A percentile compares a stretch with the other conserved stretches of the same genome.
These are phyloP conservation scores for Cremastinae sp. DNA, from an alignment of 2,888 invertebrate species.

Conservation along the genomic window DNA sequence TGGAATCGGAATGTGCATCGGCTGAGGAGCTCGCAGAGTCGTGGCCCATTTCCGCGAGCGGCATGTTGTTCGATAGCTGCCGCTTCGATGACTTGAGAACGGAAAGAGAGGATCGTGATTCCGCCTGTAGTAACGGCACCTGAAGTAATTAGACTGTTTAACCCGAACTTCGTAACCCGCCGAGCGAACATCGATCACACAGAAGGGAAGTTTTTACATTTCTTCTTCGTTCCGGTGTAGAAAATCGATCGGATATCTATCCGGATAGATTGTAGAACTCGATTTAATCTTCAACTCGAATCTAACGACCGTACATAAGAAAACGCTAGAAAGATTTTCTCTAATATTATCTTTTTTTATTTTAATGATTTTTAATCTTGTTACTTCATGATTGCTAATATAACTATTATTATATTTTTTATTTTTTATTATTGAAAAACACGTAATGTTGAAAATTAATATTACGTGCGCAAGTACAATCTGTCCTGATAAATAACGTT, in stretches of 20 bases:
- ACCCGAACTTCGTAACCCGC: slow-evolving; percentile 55
- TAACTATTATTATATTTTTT: too few species aligned
- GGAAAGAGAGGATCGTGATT: slow-evolving; percentile 81
- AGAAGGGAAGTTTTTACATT: slow-evolving; percentile 7
- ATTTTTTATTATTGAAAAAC: too few species aligned
- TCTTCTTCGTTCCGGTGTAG: slow-evolving; percentile 18
- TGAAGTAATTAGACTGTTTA: slow-evolving; percentile 68
- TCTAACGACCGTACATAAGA: neutral
- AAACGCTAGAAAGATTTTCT: too few species aligned
- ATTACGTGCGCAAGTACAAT: slow-evolving; percentile 48
- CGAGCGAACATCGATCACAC: slow-evolving; percentile 55
- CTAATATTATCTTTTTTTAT: neutral
- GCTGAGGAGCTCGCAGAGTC: slow-evolving; percentile 81
- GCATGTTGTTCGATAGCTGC: slow-evolving; percentile 81
- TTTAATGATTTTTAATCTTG: too few species aligned
- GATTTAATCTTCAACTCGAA: neutral
- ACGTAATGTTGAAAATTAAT: too few species aligned
- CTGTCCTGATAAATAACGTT: slow-evolving; percentile 51
- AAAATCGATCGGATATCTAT: slow-evolving; percentile 1
- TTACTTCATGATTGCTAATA: too few species aligned
- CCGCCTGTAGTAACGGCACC: slow-evolving; percentile 81
- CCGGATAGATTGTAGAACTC: slow-evolving; percentile 15
- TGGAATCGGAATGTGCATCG: slow-evolving; percentile 82
- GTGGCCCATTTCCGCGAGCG: slow-evolving; percentile 79
- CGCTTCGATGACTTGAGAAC: slow-evolving; percentile 81